A percentile compares a stretch with the other conserved stretches of the same genome.
phyloP scores from a whole-genome alignment of 2,113 vertebrate species.

The Haliaeetus leucogaster region DNA sequence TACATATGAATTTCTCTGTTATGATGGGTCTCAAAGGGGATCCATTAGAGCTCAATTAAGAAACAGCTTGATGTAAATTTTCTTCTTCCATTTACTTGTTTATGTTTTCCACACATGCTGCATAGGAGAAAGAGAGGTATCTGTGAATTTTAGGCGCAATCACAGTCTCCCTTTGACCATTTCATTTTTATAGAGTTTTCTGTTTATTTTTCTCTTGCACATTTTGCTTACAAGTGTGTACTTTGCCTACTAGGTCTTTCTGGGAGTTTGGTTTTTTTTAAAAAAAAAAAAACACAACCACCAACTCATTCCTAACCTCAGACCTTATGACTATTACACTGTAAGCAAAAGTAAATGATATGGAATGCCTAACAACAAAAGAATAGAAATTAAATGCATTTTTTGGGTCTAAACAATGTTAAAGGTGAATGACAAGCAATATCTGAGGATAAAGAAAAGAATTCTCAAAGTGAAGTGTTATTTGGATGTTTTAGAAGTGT shows the following conservation, averaged over 20 bases:
- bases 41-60: slow-evolving; percentile 26
- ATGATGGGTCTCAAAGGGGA: slow-evolving; percentile 3
- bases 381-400: neutral
- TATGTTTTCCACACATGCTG: neutral
- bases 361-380: neutral
- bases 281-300: neutral
- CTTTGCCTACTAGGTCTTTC: neutral
- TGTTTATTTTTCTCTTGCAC: neutral
- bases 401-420: neutral
- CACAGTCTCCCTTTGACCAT: neutral
- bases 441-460: neutral
- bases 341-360: neutral
- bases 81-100: neutral
- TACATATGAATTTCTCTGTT: neutral
- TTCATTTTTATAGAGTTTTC: neutral
- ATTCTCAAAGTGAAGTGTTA: neutral
- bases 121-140: neutral
- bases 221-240: neutral
- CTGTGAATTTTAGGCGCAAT: neutral
- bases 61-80: slow-evolving; percentile 10
- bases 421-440: neutral
- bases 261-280: neutral
- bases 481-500: neutral
- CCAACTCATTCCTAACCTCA: neutral
- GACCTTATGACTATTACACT: neutral